Evolutionary conservation across 2,888 invertebrate genomes (phyloP), one percentile per base, ranked within the genome.

Genomic region (Coleophora deauratella): DNA sequence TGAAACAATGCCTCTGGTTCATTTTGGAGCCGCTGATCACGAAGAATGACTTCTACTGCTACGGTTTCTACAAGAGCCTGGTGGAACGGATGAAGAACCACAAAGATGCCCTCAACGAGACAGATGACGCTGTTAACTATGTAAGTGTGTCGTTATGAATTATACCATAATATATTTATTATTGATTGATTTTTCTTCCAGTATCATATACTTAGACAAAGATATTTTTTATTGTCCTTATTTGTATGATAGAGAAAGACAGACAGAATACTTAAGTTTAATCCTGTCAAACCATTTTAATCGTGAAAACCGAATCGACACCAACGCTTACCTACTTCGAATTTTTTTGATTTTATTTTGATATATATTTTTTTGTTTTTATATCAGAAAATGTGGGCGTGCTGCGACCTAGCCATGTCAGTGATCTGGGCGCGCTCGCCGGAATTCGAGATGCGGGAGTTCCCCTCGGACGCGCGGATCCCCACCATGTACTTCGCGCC

Each of bases 51-150:
- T 94, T 94, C 72, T 98, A 97, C 76, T 96, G 94, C 72, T 97
- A 94, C 80, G 94, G 95, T 31, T 98, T 98, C 86, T 98, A 97
- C 79, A 95, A 96, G 82, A 94, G 93, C 61, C 89, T 98, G 45
- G 90, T 99, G 41, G 97, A 98, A 64, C 90, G 94, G 62, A 97
- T 98, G 90, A 99, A 99, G 78, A 93, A 94, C 68, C 96, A 96
- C 65, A 95, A 95, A 71, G 97, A 97, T 69, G 94, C 95, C 3
- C 86, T 95, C 47, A 89, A 91, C 54, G 93, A 95, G 27, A 93
- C 93, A 12, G 95, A 96, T 65, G 93, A 95, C 52, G 82, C 88
- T 31, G 88, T 91, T 47, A 97, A 97, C 79, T 91, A 89, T 73
- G 97, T 96, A 77, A 89, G 91, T 66, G 9, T 21, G 14, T 33